Base-by-base conservation (phyloP, 1,140 invertebrate genomes). In the Papilio aristodemus region DNA sequence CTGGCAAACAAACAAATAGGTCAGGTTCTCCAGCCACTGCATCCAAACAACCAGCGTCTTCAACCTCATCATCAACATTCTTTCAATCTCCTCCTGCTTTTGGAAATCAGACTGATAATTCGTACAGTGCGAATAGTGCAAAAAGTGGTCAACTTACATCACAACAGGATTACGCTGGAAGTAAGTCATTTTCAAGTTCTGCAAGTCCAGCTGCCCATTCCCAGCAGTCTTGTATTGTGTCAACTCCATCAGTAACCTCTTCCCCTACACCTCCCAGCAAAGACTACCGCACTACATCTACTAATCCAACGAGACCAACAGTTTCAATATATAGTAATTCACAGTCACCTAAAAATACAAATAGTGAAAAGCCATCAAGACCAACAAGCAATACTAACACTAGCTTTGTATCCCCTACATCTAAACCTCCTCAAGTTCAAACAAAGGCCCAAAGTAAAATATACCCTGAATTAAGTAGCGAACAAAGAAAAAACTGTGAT, bases 141-240 rank as follows among this genome's bases (percentile, higher is more conserved):
- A 92, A 93, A 78, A 92, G 92, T 88, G 89, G 93, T 81, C 90
- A 91, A 81, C 87, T 91, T 78, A 85, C 89, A 73, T 83, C 89
- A 72, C 91, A 92, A 81, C 91, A 92, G 89, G 91, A 92, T 80
- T 92, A 93, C 86, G 87, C 89, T 78, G 89, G 91, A 92, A 92
- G 92, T 92, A 93, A 93, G 91, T 93, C 92, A 76, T 92, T 91
- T 91, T 92, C 91, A 86, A 92, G 89, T 92, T 90, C 91, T 85
- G 88, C 90, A 90, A 92, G 86, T 85, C 85, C 91, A 79, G 85
- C 90, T 89, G 84, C 86, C 84, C 92, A 92, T 82, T 89, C 88
- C 62, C 94, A 95, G 79, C 94, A 95, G 85, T 94, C 94, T 17
- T 95, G 95, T 83, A 95, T 95, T 66, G 95, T 95, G 57, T 94